Conservation (phyloP, 2,888 invertebrate species). For the Mesopsocus fuscifrons region DNA sequence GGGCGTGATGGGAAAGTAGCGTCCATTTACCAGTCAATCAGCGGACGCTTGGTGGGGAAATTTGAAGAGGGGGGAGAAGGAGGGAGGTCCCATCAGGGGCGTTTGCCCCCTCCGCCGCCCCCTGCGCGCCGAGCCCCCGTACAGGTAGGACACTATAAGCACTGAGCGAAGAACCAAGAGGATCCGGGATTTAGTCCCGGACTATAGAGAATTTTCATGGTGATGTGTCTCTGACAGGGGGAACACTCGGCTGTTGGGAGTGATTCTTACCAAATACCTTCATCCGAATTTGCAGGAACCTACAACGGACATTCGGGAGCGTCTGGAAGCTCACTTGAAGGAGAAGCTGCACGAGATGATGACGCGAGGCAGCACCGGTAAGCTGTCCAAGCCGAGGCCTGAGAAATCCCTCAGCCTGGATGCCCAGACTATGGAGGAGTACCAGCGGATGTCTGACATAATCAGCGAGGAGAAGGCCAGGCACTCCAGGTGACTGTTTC, state of each 20-base stretch:
- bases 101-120: constrained; percentile 14
- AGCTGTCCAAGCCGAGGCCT: constrained; percentile 19
- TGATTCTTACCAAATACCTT: too few relatives aligned
- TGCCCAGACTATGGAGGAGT: constrained; percentile 20
- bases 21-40: constrained; percentile 19
- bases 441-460: constrained; percentile 35
- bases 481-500: too few relatives aligned
- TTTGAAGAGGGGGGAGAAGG: neutral
- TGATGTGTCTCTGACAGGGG: too few relatives aligned
- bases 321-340: constrained; percentile 17
- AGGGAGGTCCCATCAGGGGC: constrained; percentile 7
- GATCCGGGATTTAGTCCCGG: too few relatives aligned
- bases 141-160: constrained; percentile 10
- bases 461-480: constrained; percentile 17
- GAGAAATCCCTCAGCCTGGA: constrained; percentile 10
- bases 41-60: constrained; percentile 17
- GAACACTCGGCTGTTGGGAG: too few relatives aligned
- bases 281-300: constrained; percentile 4
- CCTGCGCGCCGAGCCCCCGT: constrained; percentile 13
- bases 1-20: constrained; percentile 16
- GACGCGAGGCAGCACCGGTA: constrained; percentile 14
- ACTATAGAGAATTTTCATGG: too few relatives aligned
- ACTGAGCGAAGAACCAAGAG: too few relatives aligned
- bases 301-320: constrained; percentile 22
- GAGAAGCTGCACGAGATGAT: constrained; percentile 18